Base-by-base conservation (phyloP, 2,888 invertebrate species). In the Lasioglossum zephyrum region DNA sequence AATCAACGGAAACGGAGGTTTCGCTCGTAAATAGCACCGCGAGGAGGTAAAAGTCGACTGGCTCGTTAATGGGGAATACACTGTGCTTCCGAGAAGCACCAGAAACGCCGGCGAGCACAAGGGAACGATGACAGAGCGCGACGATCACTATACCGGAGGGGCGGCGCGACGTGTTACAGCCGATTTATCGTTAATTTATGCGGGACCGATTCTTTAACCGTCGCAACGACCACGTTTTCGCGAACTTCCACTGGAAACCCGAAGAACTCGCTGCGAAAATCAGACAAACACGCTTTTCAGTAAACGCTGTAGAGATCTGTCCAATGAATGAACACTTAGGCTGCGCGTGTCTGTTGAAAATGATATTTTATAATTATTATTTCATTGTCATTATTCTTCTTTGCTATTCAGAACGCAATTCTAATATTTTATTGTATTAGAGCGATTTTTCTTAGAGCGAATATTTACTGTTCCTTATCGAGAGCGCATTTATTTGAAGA, bases 61-160 rank as follows among this genome's bases (percentile, higher is more conserved):
- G 73, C 82, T 88, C 79, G 72, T 84, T 88, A 88, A 87, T 84
- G 57, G 73, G 82, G 70, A 83, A 74, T 73, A 74, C 70, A 57
- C 69, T 26, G 57, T 11, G 70, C 53, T 84, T 77, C 76, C 80
- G 60, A 78, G 79, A 81, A 87, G 49, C 60, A 53, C 53, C 73
- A 76, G 31, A 53, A 74, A 4, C 44, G 44, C 31, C 44, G 53
- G 49, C 39, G 39, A 39, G 16, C 73, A 74, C 73, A 72, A 26
- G 60, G 31, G 66, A 75, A 77, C 77, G 79, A 79, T 75, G 82
- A 82, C 73, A 31, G 77, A 47, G 75, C 73, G 75, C 66, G 36
- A n/a, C 74, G 72, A 86, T 60, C 85, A 85, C 69, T 81, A 63
- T 53, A 53, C 66, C 39, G n/a, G 26, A 44, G 66, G 66, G 36